Evolutionary conservation across 2,113 vertebrate genomes (phyloP), one percentile per base, ranked within the genome.

Genomic region (Trogon surrucura): DNA sequence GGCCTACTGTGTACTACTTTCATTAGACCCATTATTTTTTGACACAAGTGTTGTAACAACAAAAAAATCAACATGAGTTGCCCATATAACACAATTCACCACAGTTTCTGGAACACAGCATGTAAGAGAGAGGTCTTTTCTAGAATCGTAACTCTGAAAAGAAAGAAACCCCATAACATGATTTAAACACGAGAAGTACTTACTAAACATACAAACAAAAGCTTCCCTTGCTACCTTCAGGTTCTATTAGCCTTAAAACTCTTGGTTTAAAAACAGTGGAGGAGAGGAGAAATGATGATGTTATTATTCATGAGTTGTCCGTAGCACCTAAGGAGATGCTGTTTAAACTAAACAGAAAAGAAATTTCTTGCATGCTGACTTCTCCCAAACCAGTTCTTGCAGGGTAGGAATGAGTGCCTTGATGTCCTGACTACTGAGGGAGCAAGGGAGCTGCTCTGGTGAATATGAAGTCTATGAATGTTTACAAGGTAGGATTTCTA

Each of bases 401-500:
- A 65, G 19, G 12, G 16, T 50, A 80, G 58, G 72, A 90, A 82
- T 21, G 30, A 74, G 16, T 47, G 26, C 44, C 67, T 81, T 61
- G 34, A 80, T 73, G 17, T 41, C 88, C 51, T 62, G 67, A 13
- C 61, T 88, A 29, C 20, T 30, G 51, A 64, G 32, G 17, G 22
- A 71, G 41, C 36, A 77, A 32, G 32, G 32, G 21, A 7, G 20
- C n/a, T 95, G 41, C 45, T 54, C 48, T 44, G 45, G 30, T 50
- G 45, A 13, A n/a, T 88, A 80, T 4, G 1, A 95, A 88, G 50
- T 34, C 60, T 78, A 41, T 20, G 53, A 62, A 56, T 84, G 57
- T 91, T 95, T 91, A 80, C 69, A 57, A 69, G 66, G 62, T 60
- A 89, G 70, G 53, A 89, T 85, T 96, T 90, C 84, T 69, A 86